phyloP scores from a whole-genome alignment of 2,888 invertebrate species.

The Lottia scabra region DNA sequence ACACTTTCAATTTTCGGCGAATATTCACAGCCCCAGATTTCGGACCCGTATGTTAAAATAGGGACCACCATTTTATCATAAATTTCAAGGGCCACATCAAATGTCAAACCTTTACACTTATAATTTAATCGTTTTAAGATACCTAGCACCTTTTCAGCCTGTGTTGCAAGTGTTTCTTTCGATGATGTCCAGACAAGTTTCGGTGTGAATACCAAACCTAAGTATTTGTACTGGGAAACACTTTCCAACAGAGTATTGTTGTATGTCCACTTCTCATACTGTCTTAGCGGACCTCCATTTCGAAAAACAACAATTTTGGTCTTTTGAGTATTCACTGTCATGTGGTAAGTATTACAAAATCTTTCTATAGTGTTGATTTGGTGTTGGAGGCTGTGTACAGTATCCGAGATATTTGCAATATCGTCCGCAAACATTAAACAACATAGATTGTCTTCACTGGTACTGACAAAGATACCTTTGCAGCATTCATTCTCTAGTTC shows the following conservation, averaged over 20 bases:
- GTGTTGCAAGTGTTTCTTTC: no score
- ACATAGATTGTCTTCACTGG: slow-evolving; percentile 13
- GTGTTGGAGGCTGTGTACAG: background rate
- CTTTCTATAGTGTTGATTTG: slow-evolving; percentile 10
- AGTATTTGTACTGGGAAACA: background rate
- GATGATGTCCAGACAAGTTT: background rate
- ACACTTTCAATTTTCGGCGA: no score
- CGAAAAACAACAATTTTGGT: no score
- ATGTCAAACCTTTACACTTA: no score
- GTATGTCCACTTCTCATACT: background rate
- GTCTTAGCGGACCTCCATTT: no score
- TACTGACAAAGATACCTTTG: background rate
- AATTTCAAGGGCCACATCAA: no score
- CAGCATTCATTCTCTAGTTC: background rate
- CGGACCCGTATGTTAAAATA: no score
- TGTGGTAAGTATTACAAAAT: slow-evolving; percentile 6
- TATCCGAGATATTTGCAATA: slow-evolving; percentile 12
- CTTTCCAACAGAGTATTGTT: background rate
- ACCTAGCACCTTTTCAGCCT: no score
- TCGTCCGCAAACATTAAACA: slow-evolving; percentile 18
- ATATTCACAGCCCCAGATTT: no score
- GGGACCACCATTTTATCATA: no score
- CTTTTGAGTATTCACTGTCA: slow-evolving; percentile 4
- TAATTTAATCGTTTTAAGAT: no score
- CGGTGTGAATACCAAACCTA: slow-evolving; percentile 9